Percentiles rank a stretch among this genome's conserved stretches.
Conservation (phyloP, 2,113 vertebrate genomes). For the Chauna torquata region DNA sequence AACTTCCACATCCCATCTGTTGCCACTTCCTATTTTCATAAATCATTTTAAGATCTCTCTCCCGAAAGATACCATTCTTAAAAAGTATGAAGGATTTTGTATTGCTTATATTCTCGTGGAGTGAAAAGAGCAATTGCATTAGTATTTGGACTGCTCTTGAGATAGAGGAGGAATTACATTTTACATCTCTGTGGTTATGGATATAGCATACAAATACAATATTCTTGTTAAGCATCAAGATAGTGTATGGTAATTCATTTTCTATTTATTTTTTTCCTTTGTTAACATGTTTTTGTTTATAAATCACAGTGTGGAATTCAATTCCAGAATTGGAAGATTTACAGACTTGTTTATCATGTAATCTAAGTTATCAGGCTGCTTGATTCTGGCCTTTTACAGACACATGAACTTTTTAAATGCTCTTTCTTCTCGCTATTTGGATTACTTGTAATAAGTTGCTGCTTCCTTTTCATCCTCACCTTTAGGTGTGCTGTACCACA, state of each 20-base stretch:
- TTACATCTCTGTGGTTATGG: neutral
- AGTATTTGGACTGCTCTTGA: neutral
- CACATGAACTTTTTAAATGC: neutral
- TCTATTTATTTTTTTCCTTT: neutral
- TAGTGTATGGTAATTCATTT: neutral
- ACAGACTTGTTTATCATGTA: neutral
- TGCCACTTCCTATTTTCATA: neutral
- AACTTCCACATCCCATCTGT: neutral
- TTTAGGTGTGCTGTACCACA: neutral
- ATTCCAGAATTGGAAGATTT: neutral
- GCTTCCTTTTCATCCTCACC: neutral
- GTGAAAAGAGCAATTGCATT: neutral
- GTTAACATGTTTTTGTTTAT: neutral
- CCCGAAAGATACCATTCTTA: neutral
- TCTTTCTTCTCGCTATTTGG: neutral
- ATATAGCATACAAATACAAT: neutral
- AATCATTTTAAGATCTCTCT: neutral
- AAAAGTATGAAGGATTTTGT: neutral
- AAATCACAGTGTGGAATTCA: neutral
- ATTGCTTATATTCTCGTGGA: neutral
- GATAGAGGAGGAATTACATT: neutral
- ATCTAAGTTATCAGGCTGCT: accelerated
- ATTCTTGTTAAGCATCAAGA: neutral
- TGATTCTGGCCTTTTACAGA: neutral
- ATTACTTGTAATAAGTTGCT: neutral